Evolutionary conservation across 1,140 invertebrate genomes (phyloP).

Genomic region (Achatina immaculata): DNA sequence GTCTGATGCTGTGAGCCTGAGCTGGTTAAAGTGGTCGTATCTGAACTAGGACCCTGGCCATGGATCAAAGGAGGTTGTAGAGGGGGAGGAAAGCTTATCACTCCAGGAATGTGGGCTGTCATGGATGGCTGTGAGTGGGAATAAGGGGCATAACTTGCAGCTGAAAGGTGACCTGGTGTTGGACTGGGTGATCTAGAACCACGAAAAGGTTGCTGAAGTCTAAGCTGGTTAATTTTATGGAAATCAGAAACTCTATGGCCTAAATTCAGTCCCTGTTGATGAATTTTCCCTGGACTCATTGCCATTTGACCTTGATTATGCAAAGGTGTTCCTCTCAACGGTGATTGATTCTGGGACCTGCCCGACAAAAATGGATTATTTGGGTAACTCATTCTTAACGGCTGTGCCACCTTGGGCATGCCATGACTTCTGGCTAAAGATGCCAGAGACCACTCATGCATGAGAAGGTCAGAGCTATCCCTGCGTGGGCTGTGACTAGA

Average conservation of each 20-base stretch:
- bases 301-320: neutral
- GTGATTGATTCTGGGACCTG: neutral
- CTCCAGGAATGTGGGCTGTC: neutral
- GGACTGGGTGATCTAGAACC: neutral
- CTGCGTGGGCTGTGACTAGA: constrained; percentile 13
- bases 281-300: neutral
- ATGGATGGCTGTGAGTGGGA: neutral
- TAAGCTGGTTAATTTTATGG: neutral
- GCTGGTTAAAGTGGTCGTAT: neutral
- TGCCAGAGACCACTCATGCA: constrained; percentile 32
- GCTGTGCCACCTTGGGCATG: neutral
- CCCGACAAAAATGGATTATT: neutral
- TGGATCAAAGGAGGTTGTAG: neutral
- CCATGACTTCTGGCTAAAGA: constrained; percentile 12
- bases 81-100: neutral
- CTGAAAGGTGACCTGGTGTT: neutral
- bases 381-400: neutral
- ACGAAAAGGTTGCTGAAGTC: neutral
- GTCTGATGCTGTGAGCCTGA: neutral
- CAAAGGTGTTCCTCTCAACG: neutral
- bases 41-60: neutral
- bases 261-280: neutral
- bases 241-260: neutral
- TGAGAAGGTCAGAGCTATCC: constrained; percentile 28
- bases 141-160: constrained; percentile 16